phyloP scores from a whole-genome alignment of 2,797 vertebrate species.

The Taeniopygia guttata region DNA sequence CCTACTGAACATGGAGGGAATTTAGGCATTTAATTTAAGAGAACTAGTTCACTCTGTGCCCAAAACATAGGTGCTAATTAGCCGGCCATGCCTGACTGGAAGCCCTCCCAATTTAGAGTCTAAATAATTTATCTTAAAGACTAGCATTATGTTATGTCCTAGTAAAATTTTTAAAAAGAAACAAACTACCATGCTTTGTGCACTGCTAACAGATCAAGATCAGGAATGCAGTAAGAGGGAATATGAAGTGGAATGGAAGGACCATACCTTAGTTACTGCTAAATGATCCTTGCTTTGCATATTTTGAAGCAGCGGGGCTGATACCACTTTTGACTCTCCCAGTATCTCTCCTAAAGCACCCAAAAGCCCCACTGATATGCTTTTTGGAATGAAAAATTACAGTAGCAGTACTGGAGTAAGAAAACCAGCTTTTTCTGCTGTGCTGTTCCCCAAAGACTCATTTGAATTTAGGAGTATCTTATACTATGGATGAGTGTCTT shows the following conservation, averaged over 20 bases:
- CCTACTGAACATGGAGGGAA: not conserved
- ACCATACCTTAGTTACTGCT: not conserved
- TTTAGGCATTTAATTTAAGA: slow-evolving; percentile 29
- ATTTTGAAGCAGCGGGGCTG: not conserved
- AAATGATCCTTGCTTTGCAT: not conserved
- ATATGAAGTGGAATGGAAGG: accelerated
- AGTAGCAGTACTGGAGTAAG: not conserved
- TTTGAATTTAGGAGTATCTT: not conserved
- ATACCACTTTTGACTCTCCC: not conserved
- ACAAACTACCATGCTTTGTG: not conserved
- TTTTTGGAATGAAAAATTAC: not conserved
- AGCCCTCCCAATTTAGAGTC: not conserved
- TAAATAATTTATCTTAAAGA: not conserved
- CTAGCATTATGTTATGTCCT: not conserved
- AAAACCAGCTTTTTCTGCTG: not conserved
- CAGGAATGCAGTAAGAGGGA: accelerated
- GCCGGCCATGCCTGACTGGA: not conserved
- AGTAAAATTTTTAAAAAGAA: not conserved
- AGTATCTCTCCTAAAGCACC: not conserved
- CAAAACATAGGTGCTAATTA: slow-evolving; percentile 54
- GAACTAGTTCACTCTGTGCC: slow-evolving; percentile 64
- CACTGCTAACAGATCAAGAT: not conserved
- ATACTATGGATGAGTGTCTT: not conserved
- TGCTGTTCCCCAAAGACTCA: not conserved
- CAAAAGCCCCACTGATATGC: accelerated